Percentiles rank a stretch among this genome's conserved stretches.
These are phyloP conservation scores for Poecilobothrus nobilitatus DNA, from an alignment of 2,888 invertebrate species.

Conservation along the genomic window DNA sequence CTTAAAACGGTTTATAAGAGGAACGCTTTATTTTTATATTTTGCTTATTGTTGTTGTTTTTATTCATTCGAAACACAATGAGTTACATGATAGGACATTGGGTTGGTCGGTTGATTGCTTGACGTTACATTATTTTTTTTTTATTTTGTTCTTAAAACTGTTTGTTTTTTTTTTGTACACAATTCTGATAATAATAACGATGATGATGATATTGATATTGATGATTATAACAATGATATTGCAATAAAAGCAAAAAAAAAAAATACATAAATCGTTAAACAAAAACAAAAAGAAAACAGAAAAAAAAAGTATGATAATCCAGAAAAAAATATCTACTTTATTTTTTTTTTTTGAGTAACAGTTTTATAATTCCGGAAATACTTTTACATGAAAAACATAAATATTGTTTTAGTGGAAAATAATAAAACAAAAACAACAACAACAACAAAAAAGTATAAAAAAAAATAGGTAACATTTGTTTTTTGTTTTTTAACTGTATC, in stretches of 20 bases:
- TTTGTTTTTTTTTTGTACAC: too few relatives aligned
- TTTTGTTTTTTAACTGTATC: too few relatives aligned
- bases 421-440: too few relatives aligned
- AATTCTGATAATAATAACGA: background rate
- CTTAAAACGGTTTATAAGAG: background rate
- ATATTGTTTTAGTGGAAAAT: background rate
- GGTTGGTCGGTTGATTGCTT: background rate
- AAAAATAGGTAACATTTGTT: too few relatives aligned
- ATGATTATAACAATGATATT: background rate
- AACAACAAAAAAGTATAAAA: too few relatives aligned
- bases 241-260: background rate
- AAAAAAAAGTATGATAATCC: too few relatives aligned
- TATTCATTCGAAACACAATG: background rate
- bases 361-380: slow-evolving; percentile 4
- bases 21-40: background rate
- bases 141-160: too few relatives aligned
- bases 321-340: too few relatives aligned
- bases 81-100: background rate
- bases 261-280: too few relatives aligned
- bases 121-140: background rate
- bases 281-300: too few relatives aligned
- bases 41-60: background rate
- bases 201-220: background rate
- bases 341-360: too few relatives aligned
- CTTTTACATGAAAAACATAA: background rate